These are phyloP conservation scores for Syngnathus scovelli DNA, from an alignment of 2,113 vertebrate genomes.

Conservation along the genomic window DNA sequence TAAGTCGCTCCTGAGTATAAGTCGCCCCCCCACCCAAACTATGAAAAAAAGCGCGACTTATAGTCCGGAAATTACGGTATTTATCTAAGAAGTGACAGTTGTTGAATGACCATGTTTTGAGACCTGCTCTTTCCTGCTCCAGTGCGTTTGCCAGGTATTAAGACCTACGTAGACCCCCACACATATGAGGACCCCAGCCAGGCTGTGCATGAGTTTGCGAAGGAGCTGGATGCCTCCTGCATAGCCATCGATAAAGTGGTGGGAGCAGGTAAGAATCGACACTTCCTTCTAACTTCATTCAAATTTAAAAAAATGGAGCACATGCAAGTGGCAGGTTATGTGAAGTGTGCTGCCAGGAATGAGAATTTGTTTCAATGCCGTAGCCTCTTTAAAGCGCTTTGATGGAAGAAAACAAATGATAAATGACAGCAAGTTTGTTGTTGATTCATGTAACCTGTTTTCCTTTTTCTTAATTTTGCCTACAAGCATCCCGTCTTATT, in stretches of 20 bases:
- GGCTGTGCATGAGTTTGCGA: conserved; percentile 78
- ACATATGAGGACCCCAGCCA: conserved; percentile 79
- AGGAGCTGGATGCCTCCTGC: conserved; percentile 76
- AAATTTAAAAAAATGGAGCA: conserved; percentile 10
- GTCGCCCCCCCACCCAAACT: no score
- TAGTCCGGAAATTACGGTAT: no score
- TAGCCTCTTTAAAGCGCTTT: conserved; percentile 32
- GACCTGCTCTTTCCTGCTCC: conserved; percentile 24
- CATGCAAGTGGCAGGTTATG: conserved; percentile 24
- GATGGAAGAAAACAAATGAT: conserved; percentile 15
- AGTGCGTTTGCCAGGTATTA: conserved; percentile 77
- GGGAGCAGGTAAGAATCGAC: conserved; percentile 69
- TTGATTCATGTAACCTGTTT: conserved; percentile 17
- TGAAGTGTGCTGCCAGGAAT: conserved; percentile 50
- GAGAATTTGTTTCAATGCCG: conserved; percentile 48
- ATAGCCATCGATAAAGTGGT: conserved; percentile 80
- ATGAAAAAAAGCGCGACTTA: no score
- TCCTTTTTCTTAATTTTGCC: background rate
- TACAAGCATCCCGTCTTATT: background rate
- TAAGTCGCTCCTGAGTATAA: no score
- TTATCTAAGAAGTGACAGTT: background rate
- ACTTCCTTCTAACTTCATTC: background rate
- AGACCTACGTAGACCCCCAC: conserved; percentile 78
- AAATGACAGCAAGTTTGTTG: conserved; percentile 23
- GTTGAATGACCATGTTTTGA: background rate